Conservation (phyloP, 2,797 vertebrate species). For the Spondyliosoma cantharus region DNA sequence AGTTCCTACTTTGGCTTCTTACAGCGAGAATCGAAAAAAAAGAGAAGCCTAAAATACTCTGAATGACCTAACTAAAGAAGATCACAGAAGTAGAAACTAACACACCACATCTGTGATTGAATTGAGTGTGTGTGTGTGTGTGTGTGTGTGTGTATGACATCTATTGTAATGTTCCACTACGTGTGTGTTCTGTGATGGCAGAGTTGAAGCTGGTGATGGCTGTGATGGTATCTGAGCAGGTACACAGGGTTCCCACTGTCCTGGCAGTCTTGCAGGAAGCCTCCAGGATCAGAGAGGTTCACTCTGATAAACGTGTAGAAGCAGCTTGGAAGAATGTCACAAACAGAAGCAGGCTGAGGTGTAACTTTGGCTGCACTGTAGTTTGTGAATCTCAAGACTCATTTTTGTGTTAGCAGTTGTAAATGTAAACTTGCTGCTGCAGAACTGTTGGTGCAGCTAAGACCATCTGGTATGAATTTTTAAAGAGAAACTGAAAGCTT, state of each 20-base stretch:
- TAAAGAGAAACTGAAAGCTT: not conserved
- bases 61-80: slow-evolving; percentile 51
- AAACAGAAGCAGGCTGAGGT: not conserved
- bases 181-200: slow-evolving; percentile 47
- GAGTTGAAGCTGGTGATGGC: slow-evolving; percentile 63
- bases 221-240: slow-evolving; percentile 58
- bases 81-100: slow-evolving; percentile 70
- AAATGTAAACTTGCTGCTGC: slow-evolving; percentile 4
- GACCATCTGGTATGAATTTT: not conserved
- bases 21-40: slow-evolving; percentile 62
- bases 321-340: not conserved
- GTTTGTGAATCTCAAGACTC: not conserved
- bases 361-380: not conserved
- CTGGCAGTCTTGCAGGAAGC: not conserved
- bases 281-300: not conserved
- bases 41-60: slow-evolving; percentile 58
- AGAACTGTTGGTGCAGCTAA: slow-evolving; percentile 1
- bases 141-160: slow-evolving; percentile 33
- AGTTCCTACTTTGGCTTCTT: slow-evolving; percentile 67
- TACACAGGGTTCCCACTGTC: slow-evolving; percentile 36
- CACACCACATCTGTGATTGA: slow-evolving; percentile 68
- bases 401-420: not conserved
- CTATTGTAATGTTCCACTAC: slow-evolving; percentile 25
- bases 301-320: not conserved
- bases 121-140: slow-evolving; percentile 38